phyloP scores from a whole-genome alignment of 1,140 invertebrate genomes.

The Drosophila grimshawi region DNA sequence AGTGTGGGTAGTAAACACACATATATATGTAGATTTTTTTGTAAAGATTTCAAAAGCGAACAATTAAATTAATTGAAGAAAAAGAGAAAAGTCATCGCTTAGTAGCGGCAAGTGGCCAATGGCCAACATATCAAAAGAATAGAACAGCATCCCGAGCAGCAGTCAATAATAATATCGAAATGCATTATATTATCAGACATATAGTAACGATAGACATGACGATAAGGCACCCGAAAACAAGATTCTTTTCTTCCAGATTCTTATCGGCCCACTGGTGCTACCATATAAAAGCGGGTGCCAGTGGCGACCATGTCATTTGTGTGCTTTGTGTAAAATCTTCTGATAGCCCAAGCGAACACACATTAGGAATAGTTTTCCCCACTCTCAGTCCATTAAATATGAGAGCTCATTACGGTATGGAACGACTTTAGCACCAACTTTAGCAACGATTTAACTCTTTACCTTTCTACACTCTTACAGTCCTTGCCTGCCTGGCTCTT shows the following conservation, averaged over 20 bases:
- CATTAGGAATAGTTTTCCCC: slow-evolving; percentile 53
- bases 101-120: not conserved
- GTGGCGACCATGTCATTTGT: slow-evolving; percentile 54
- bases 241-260: slow-evolving; percentile 15
- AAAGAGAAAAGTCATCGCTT: not conserved
- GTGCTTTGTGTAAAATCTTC: slow-evolving; percentile 39
- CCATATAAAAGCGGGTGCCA: slow-evolving; percentile 63
- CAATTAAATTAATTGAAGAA: slow-evolving; percentile 69
- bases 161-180: slow-evolving; percentile 30
- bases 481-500: slow-evolving; percentile 58
- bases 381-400: slow-evolving; percentile 38
- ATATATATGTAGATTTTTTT: not conserved
- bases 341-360: slow-evolving; percentile 9
- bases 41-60: slow-evolving; percentile 13
- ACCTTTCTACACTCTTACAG: slow-evolving; percentile 24
- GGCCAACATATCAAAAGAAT: slow-evolving; percentile 25
- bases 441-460: slow-evolving; percentile 37
- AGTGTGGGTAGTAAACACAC: no score
- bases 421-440: not conserved
- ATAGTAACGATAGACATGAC: slow-evolving; percentile 9
- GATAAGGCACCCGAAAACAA: slow-evolving; percentile 43
- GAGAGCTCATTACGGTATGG: slow-evolving; percentile 60
- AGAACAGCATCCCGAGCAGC: slow-evolving; percentile 38
- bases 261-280: slow-evolving; percentile 11
- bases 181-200: slow-evolving; percentile 5